Evolutionary conservation across 2,113 vertebrate species (phyloP).

Genomic region (Mus spicilegus): DNA sequence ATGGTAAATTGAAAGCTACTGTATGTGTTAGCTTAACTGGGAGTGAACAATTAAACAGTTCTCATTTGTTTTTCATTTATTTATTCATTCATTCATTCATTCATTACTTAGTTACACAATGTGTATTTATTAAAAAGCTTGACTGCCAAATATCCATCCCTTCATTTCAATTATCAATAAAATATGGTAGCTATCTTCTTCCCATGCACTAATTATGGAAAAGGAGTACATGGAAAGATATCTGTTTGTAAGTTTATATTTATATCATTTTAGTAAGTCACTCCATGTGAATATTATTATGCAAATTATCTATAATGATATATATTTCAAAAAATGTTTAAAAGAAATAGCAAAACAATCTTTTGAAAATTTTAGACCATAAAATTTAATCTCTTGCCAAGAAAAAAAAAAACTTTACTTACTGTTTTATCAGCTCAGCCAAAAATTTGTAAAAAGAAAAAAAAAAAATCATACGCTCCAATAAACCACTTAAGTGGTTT

Average conservation of each 20-base stretch:
- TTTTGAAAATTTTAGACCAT: constrained; percentile 32
- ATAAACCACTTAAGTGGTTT: constrained; percentile 54
- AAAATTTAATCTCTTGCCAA: constrained; percentile 47
- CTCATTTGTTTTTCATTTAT: neutral
- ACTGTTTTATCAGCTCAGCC: constrained; percentile 42
- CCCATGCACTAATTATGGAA: neutral
- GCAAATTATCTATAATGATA: neutral
- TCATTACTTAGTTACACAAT: neutral
- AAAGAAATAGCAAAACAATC: constrained; percentile 12
- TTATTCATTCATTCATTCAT: neutral
- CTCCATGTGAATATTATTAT: neutral
- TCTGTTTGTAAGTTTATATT: neutral
- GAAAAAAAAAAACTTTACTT: constrained; percentile 39
- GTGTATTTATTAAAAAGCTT: neutral
- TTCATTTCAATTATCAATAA: constrained; percentile 47
- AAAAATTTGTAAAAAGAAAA: constrained; percentile 35
- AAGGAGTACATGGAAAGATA: neutral
- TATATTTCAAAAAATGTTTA: constrained; percentile 27
- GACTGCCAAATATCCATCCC: constrained; percentile 6
- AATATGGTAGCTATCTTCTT: neutral
- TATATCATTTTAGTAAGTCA: neutral
- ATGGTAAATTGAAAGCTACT: neutral
- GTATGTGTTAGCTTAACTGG: neutral
- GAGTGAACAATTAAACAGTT: neutral
- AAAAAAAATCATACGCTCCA: neutral